These are phyloP conservation scores for Palaemon carinicauda DNA, from an alignment of 1,140 invertebrate species.

Conservation along the genomic window DNA sequence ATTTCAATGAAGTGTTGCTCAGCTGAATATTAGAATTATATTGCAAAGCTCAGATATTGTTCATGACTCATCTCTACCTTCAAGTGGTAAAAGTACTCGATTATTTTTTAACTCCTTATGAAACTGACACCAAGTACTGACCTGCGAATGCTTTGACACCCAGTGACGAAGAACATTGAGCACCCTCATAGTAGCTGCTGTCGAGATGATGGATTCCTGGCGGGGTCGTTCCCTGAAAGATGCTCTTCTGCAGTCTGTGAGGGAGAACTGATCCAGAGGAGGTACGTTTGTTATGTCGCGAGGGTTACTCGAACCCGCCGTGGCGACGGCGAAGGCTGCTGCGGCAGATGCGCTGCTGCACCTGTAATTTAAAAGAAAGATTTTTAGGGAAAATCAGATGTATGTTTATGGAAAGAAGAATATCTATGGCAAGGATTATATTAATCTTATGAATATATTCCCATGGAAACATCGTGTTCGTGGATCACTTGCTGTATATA, in stretches of 20 bases:
- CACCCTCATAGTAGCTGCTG: slow-evolving; percentile 92
- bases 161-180: slow-evolving; percentile 86
- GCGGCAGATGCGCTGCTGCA: slow-evolving; percentile 90
- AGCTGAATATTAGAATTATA: too few species aligned
- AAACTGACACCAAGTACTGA: slow-evolving; percentile 57
- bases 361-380: slow-evolving; percentile 66
- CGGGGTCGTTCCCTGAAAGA: slow-evolving; percentile 63
- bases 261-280: slow-evolving; percentile 47
- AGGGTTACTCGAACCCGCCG: slow-evolving; percentile 85
- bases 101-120: not conserved
- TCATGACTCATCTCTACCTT: too few species aligned
- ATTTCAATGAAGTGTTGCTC: too few species aligned
- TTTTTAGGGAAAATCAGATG: too few species aligned
- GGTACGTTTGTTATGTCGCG: slow-evolving; percentile 67
- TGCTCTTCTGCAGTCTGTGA: slow-evolving; percentile 32
- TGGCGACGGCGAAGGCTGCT: slow-evolving; percentile 90
- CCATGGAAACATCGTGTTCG: too few species aligned
- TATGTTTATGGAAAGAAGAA: too few species aligned
- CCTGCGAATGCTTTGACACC: slow-evolving; percentile 75
- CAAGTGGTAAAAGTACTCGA: too few species aligned
- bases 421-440: not conserved
- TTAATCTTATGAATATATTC: too few species aligned
- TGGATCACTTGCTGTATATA: too few species aligned
- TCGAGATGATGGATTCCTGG: slow-evolving; percentile 88
- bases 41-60: too few species aligned